Evolutionary conservation across 1,140 invertebrate genomes (phyloP).

Genomic region (Nomia melanderi): DNA sequence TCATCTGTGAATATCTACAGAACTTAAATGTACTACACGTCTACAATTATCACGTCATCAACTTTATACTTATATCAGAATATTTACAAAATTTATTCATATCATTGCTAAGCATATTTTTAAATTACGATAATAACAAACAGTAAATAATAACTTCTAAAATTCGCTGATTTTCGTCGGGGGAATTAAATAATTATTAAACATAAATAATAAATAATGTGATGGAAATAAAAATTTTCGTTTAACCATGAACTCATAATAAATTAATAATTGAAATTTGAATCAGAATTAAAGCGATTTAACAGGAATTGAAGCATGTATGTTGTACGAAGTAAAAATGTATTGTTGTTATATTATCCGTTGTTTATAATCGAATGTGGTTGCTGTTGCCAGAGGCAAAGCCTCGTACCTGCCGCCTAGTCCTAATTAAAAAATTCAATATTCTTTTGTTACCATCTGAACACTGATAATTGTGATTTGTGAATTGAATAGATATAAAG

Average conservation of each 20-base stretch:
- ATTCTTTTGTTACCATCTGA: conserved; percentile 48
- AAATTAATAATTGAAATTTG: conserved; percentile 11
- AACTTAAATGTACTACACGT: conserved; percentile 18
- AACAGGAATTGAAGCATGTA: conserved; percentile 1
- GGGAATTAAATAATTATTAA: conserved; percentile 23
- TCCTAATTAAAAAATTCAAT: conserved; percentile 74
- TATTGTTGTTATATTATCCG: conserved; percentile 43
- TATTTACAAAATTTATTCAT: conserved; percentile 39
- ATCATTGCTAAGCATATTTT: background rate
- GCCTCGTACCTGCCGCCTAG: conserved; percentile 77
- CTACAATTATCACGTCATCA: conserved; percentile 31
- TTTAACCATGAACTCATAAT: conserved; percentile 3
- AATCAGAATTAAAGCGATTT: conserved; percentile 6
- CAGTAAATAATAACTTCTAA: conserved; percentile 2
- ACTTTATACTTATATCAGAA: conserved; percentile 34
- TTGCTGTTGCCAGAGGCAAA: conserved; percentile 79
- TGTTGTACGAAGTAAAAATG: conserved; percentile 20
- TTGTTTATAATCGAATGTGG: conserved; percentile 77
- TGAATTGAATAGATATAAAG: background rate
- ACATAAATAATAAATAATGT: conserved; percentile 33
- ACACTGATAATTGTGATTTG: conserved; percentile 1
- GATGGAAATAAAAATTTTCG: background rate
- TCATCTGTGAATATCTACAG: conserved; percentile 45
- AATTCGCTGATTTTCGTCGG: background rate
- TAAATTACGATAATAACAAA: background rate